Percentiles rank a stretch among this genome's conserved stretches.
These are phyloP conservation scores for Addax nasomaculatus DNA, from an alignment of 2,113 vertebrate genomes.

Conservation along the genomic window DNA sequence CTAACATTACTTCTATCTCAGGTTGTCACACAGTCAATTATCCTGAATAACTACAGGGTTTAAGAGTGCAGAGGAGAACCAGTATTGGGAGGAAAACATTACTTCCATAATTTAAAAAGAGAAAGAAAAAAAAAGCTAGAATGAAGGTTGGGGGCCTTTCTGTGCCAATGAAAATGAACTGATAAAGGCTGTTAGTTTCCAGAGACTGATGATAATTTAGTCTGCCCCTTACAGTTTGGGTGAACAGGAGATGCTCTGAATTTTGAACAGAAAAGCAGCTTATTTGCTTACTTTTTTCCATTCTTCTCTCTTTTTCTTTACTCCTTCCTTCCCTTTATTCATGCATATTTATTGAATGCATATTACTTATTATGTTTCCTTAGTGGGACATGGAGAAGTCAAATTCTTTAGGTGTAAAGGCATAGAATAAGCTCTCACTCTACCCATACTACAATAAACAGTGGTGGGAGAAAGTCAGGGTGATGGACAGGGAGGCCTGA, in stretches of 20 bases:
- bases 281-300: neutral
- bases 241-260: neutral
- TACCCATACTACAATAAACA: neutral
- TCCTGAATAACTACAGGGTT: constrained; percentile 57
- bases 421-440: neutral
- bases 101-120: constrained; percentile 20
- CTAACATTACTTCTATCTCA: constrained; percentile 58
- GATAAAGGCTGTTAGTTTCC: neutral
- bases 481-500: no score
- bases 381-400: neutral
- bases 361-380: neutral
- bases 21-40: constrained; percentile 71
- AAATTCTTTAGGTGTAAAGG: neutral
- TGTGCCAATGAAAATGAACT: neutral
- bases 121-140: neutral
- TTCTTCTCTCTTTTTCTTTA: neutral
- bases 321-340: neutral
- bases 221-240: neutral
- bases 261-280: neutral
- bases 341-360: neutral
- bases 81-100: neutral
- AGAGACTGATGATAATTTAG: neutral
- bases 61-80: constrained; percentile 48
- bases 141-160: neutral
- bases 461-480: neutral